These are phyloP conservation scores for Aplodontia rufa DNA, from an alignment of 2,113 vertebrate species.

Conservation along the genomic window DNA sequence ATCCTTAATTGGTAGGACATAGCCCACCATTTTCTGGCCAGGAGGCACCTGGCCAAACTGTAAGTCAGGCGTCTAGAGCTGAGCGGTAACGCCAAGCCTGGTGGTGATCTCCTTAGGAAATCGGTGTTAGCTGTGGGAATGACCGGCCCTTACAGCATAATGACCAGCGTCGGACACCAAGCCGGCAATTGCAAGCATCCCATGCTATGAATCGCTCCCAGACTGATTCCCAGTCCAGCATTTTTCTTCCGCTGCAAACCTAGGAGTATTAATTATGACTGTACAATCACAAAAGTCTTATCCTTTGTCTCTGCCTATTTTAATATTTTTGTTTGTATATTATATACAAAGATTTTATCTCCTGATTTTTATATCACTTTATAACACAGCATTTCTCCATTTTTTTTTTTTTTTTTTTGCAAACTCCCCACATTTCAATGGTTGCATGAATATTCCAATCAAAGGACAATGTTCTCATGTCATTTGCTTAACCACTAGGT, in stretches of 20 bases:
- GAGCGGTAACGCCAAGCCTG: constrained; percentile 22
- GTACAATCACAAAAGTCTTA: constrained; percentile 9
- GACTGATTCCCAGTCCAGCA: not conserved
- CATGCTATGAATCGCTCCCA: constrained; percentile 14
- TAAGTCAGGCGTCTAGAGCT: constrained; percentile 60
- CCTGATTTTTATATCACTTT: not conserved
- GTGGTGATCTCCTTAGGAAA: constrained; percentile 65
- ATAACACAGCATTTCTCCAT: not conserved
- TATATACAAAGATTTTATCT: not conserved
- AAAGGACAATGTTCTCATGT: not conserved
- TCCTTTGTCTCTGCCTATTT: not conserved
- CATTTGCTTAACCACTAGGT: not conserved
- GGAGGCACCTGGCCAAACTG: constrained; percentile 77
- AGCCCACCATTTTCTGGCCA: constrained; percentile 78
- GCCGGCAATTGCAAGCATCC: constrained; percentile 23
- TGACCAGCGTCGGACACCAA: not conserved
- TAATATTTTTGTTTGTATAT: not conserved
- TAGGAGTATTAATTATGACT: not conserved
- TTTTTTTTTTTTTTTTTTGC: too few species aligned
- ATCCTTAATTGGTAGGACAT: constrained; percentile 79
- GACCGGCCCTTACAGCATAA: constrained; percentile 48
- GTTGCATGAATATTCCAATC: not conserved
- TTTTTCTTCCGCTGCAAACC: not conserved
- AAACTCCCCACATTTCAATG: not conserved
- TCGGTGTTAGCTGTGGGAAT: constrained; percentile 58